These are phyloP conservation scores for Mus spicilegus DNA, from an alignment of 2,113 vertebrate species.

Conservation along the genomic window DNA sequence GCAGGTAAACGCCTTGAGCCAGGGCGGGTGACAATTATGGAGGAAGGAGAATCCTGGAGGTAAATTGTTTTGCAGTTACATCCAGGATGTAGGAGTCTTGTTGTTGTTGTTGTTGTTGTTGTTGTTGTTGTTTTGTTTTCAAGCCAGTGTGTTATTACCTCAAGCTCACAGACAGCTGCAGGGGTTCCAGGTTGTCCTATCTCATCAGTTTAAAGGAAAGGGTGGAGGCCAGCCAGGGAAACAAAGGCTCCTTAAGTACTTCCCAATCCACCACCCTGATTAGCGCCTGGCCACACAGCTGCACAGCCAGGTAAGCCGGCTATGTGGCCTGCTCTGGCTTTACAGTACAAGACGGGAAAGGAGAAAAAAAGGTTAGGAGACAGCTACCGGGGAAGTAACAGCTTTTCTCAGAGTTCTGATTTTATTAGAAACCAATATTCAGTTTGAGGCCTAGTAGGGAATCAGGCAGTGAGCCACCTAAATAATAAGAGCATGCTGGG, in stretches of 20 bases:
- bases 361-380: not conserved
- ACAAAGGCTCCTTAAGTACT: not conserved
- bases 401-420: not conserved
- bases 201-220: not conserved
- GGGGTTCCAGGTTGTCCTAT: not conserved
- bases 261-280: not conserved
- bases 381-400: not conserved
- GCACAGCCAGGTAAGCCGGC: not conserved
- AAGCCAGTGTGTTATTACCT: not conserved
- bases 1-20: not conserved
- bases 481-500: not conserved
- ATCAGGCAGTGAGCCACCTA: not conserved
- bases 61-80: not conserved
- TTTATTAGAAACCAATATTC: not conserved
- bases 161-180: not conserved
- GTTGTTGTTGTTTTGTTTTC: not conserved
- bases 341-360: not conserved
- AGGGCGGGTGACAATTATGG: not conserved
- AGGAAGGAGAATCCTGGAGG: not conserved
- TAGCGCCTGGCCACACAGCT: not conserved
- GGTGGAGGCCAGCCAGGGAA: not conserved
- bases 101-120: not conserved
- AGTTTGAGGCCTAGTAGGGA: not conserved
- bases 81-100: not conserved
- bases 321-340: not conserved